Evolutionary conservation across 2,797 vertebrate genomes (phyloP).

Genomic region (Allochrocebus solatus): DNA sequence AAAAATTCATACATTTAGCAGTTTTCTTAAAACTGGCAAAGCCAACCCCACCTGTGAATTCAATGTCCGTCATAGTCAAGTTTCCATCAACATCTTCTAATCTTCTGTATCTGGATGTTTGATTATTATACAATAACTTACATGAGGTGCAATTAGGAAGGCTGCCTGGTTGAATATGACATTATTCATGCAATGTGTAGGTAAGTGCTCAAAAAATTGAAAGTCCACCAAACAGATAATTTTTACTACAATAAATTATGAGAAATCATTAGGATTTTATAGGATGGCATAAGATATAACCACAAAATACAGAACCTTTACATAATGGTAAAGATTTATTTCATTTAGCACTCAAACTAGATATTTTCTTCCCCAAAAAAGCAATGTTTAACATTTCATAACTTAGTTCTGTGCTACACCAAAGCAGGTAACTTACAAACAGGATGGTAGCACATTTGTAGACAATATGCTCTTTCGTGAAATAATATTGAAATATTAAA

Average conservation of each 20-base stretch:
- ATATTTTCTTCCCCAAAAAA: not conserved
- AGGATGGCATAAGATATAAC: not conserved
- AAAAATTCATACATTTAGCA: not conserved
- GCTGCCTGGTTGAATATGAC: not conserved
- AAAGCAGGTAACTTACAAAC: not conserved
- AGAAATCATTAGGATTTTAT: not conserved
- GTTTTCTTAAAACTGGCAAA: not conserved
- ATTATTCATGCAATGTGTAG: not conserved
- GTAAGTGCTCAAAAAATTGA: not conserved
- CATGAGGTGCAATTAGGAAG: accelerated
- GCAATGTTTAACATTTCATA: not conserved
- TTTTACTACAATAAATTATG: not conserved
- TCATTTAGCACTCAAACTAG: not conserved
- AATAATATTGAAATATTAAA: not conserved
- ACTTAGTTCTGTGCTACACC: not conserved
- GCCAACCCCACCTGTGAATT: not conserved
- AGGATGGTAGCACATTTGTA: not conserved
- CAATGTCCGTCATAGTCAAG: not conserved
- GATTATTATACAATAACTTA: not conserved
- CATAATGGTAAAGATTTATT: not conserved
- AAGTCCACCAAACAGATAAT: not conserved
- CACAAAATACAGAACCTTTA: not conserved
- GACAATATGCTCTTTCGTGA: not conserved
- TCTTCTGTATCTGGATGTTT: not conserved
- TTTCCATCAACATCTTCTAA: not conserved